A percentile compares a stretch with the other conserved stretches of the same genome.
phyloP scores from a whole-genome alignment of 2,888 invertebrate species.

The Eudasyphora cyanicolor region DNA sequence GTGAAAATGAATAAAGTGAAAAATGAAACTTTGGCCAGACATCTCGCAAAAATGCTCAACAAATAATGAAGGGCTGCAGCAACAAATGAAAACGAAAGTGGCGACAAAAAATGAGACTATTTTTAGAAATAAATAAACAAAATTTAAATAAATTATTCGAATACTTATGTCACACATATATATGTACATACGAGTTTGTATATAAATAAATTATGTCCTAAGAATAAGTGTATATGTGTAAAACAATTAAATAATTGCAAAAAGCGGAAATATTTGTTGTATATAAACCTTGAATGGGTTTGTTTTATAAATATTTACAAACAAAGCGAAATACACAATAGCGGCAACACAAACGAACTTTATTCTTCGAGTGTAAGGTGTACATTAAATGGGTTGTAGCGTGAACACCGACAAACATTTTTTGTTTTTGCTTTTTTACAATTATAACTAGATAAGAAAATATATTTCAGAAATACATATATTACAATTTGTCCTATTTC shows the following conservation, averaged over 20 bases:
- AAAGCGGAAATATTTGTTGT: neutral
- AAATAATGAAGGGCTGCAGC: neutral
- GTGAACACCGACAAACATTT: too few relatives aligned
- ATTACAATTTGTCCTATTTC: too few relatives aligned
- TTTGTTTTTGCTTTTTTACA: too few relatives aligned
- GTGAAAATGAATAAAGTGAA: too few relatives aligned
- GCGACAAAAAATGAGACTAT: neutral
- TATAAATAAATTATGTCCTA: neutral
- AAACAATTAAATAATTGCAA: neutral
- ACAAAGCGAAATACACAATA: neutral
- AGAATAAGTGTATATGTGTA: neutral
- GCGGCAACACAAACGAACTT: conserved; percentile 13
- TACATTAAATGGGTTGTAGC: neutral
- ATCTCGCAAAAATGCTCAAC: neutral
- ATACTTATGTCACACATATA: neutral
- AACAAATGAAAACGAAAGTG: neutral
- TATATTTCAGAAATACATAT: too few relatives aligned
- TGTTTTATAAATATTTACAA: neutral
- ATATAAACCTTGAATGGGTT: conserved; percentile 8
- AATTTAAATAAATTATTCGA: conserved; percentile 15
- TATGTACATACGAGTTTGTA: neutral
- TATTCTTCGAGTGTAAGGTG: conserved; percentile 32
- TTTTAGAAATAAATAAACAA: neutral
- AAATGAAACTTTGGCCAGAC: neutral
- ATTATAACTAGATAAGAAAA: too few relatives aligned